phyloP scores from a whole-genome alignment of 2,888 invertebrate genomes.

The Orchesellides sinensis region DNA sequence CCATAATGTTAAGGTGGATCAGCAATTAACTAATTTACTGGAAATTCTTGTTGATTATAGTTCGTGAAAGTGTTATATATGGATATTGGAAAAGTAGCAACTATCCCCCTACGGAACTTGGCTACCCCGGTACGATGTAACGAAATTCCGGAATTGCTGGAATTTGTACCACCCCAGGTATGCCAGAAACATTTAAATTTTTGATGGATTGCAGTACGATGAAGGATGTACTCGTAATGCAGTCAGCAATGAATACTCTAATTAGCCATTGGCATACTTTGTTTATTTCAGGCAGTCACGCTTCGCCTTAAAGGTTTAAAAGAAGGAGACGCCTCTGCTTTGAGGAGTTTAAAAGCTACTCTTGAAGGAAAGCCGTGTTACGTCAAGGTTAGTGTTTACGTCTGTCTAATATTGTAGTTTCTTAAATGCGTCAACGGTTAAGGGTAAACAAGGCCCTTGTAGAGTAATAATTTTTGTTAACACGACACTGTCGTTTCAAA shows the following conservation, averaged over 20 bases:
- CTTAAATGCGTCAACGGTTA: neutral
- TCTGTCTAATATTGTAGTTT: neutral
- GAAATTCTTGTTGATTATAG: constrained; percentile 1
- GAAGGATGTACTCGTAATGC: too few relatives aligned
- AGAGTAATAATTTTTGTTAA: neutral
- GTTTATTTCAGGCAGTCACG: constrained; percentile 1
- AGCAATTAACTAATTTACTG: neutral
- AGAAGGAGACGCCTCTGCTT: neutral
- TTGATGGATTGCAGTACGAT: neutral
- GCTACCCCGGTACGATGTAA: neutral
- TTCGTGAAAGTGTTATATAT: neutral
- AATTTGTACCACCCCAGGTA: constrained; percentile 12
- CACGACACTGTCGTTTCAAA: neutral
- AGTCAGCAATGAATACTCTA: too few relatives aligned
- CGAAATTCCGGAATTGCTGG: constrained; percentile 6
- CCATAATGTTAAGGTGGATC: neutral
- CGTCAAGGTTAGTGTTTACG: constrained; percentile 21
- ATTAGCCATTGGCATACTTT: neutral
- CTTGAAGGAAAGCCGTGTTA: constrained; percentile 14
- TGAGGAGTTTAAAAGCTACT: neutral
- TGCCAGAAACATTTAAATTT: neutral
- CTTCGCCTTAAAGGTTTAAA: neutral
- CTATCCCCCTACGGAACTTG: neutral
- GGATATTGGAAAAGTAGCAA: constrained; percentile 15
- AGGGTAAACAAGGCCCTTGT: neutral